A percentile compares a stretch with the other conserved stretches of the same genome.
Evolutionary conservation across 2,797 vertebrate genomes (phyloP).

Genomic region (Lacerta viridis): DNA sequence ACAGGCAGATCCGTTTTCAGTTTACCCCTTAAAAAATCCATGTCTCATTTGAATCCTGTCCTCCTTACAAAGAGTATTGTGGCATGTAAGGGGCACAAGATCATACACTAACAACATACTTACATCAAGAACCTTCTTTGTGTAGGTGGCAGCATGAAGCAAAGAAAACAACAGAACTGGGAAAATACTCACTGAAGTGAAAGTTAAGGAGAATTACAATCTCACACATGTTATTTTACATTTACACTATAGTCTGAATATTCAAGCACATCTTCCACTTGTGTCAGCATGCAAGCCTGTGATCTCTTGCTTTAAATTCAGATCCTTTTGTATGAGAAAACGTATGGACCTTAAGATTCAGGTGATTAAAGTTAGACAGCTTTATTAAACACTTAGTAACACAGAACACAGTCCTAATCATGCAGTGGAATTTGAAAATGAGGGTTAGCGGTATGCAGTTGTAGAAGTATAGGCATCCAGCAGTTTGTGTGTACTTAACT

Average conservation of each 20-base stretch:
- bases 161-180: slow-evolving; percentile 97
- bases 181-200: slow-evolving; percentile 95
- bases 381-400: not conserved
- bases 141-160: slow-evolving; percentile 96
- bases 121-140: slow-evolving; percentile 98
- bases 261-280: not conserved
- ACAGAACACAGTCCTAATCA: no score
- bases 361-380: not conserved
- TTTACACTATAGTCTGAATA: not conserved
- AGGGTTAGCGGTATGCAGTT: not conserved
- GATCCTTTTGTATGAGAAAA: not conserved
- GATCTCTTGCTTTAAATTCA: not conserved
- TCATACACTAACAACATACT: slow-evolving; percentile 76
- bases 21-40: no score
- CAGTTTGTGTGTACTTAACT: not conserved
- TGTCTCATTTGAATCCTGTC: no score
- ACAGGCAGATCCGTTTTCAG: not conserved
- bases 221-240: not conserved
- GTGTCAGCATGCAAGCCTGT: not conserved
- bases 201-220: slow-evolving; percentile 83
- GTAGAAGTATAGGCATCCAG: not conserved
- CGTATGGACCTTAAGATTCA: not conserved
- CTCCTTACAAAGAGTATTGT: not conserved
- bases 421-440: not conserved
- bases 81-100: not conserved